Percentiles rank a stretch among this genome's conserved stretches.
Conservation (phyloP, 2,113 vertebrate genomes). For the Prunella himalayana region DNA sequence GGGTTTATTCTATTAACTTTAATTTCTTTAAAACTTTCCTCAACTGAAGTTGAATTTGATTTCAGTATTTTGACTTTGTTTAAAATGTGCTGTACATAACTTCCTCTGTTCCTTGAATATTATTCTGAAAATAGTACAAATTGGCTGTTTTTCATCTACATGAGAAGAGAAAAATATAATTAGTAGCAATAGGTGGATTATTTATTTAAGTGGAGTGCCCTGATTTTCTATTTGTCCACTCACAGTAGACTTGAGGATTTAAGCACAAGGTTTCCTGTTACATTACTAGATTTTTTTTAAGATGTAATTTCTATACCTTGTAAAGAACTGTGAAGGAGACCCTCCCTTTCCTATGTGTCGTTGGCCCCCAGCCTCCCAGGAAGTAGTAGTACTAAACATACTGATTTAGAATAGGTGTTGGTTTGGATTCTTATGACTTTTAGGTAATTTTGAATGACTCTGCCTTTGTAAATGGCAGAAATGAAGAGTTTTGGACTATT, state of each 20-base stretch:
- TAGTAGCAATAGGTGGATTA: neutral
- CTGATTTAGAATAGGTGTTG: neutral
- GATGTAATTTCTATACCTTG: neutral
- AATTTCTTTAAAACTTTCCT: slow-evolving; percentile 34
- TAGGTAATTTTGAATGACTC: neutral
- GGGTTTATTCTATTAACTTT: slow-evolving; percentile 49
- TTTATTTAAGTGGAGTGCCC: neutral
- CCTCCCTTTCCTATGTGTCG: neutral
- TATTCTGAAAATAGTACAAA: slow-evolving; percentile 8
- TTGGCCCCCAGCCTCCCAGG: neutral
- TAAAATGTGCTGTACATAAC: neutral
- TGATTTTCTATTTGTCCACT: slow-evolving; percentile 9
- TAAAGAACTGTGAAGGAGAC: neutral
- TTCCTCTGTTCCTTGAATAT: slow-evolving; percentile 12
- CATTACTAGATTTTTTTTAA: neutral
- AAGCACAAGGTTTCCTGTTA: neutral
- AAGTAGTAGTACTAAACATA: neutral
- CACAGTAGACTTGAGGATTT: neutral
- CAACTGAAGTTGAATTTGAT: neutral
- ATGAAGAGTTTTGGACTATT: neutral
- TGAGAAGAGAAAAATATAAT: slow-evolving; percentile 1
- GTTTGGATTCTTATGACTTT: neutral
- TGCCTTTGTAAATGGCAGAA: neutral
- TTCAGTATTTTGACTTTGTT: slow-evolving; percentile 1
- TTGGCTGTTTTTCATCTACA: neutral